Conservation (phyloP, 2,888 invertebrate genomes). For the Thyatira batis region DNA sequence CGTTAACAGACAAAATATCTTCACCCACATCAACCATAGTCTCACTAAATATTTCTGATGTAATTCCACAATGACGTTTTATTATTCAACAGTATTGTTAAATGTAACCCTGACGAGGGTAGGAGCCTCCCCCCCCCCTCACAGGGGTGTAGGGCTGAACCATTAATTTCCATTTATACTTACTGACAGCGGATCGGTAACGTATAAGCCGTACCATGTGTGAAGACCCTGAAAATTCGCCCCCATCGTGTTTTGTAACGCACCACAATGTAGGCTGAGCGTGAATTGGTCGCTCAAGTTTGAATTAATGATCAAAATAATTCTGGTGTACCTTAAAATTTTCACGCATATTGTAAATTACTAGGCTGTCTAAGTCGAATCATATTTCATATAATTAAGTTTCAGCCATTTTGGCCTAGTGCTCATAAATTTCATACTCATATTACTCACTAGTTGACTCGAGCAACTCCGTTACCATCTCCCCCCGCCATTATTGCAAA, state of each 20-base stretch:
- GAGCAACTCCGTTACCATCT: too few species aligned
- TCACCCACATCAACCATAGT: slow-evolving; percentile 9
- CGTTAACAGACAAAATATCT: neutral
- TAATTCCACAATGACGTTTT: slow-evolving; percentile 39
- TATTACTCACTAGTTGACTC: too few species aligned
- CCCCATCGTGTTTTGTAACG: slow-evolving; percentile 25
- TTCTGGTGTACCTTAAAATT: neutral
- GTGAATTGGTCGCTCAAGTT: slow-evolving; percentile 7
- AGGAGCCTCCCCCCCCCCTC: neutral
- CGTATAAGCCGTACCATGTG: slow-evolving; percentile 23
- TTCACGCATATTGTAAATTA: neutral
- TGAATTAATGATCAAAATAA: neutral
- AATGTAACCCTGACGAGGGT: slow-evolving; percentile 35
- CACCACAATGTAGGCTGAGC: slow-evolving; percentile 8
- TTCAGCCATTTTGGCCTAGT: too few species aligned
- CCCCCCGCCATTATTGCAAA: too few species aligned
- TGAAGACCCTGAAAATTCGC: slow-evolving; percentile 37
- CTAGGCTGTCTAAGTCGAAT: too few species aligned
- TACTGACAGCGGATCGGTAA: slow-evolving; percentile 53
- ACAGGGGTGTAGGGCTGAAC: slow-evolving; percentile 29
- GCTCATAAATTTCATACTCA: too few species aligned
- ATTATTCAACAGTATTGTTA: slow-evolving; percentile 30
- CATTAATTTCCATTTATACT: slow-evolving; percentile 68
- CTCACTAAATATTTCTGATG: slow-evolving; percentile 20
- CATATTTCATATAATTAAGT: too few species aligned